Percentiles rank a stretch among this genome's conserved stretches.
Evolutionary conservation across 64 coral and sea anemone species (phyloP).

Genomic region (Stichodactyla mertensii): DNA sequence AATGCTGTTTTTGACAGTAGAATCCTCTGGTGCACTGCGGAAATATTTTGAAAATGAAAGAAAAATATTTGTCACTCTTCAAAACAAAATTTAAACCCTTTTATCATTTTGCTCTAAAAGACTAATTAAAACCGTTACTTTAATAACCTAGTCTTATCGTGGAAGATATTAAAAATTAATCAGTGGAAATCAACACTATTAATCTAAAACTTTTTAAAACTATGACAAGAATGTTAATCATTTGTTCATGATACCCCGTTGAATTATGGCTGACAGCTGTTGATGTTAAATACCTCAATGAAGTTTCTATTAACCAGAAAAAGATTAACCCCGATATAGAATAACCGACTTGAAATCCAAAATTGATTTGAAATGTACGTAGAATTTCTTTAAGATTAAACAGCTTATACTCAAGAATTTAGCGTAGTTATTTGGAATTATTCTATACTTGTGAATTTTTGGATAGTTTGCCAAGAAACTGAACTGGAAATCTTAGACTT

Average conservation of each 20-base stretch:
- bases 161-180: neutral
- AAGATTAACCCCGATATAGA: neutral
- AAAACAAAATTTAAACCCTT: too few relatives aligned
- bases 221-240: neutral
- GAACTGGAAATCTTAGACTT: neutral
- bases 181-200: neutral
- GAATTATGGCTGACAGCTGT: neutral
- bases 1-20: neutral
- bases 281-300: neutral
- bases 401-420: too few relatives aligned
- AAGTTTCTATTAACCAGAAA: neutral
- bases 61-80: neutral
- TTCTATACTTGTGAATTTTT: neutral
- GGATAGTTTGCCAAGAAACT: neutral
- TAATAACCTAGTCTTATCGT: neutral
- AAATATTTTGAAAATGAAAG: neutral
- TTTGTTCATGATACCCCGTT: neutral
- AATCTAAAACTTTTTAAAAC: slow-evolving; percentile 1
- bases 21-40: neutral
- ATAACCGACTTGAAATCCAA: neutral
- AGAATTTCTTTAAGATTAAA: too few relatives aligned
- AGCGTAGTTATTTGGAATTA: neutral
- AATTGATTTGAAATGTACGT: neutral
- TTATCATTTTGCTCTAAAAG: neutral
- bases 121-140: neutral